Evolutionary conservation across 64 coral and sea anemone genomes (phyloP), one percentile per base, ranked within the genome.

Genomic region (Anthopleura sola): DNA sequence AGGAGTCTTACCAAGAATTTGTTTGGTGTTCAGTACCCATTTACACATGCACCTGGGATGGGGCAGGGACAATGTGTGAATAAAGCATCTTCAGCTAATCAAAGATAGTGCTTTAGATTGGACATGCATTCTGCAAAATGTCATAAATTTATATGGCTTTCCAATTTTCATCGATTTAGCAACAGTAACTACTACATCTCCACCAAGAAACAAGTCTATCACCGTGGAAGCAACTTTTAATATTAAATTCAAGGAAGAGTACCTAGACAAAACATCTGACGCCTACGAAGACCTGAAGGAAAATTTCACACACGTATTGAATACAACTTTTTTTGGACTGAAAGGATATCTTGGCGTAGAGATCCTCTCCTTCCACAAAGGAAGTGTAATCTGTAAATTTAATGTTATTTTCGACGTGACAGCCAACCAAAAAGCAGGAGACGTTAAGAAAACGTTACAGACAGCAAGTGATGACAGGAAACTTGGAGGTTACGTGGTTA

Each of bases 381-480:
- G 88, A 77, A 84, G 81, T 50, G 88, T 90, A 0, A 21, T 90
- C 10, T 90, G 88, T 49, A 82, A 90, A 46, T 90, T 90, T 36
- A 51, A 76, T 74, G 82, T 90, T 18, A 32, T 90, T 34, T 32
- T 71, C 28, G 34, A 71, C 13, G 13, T 34, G 66, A 32, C 66
- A 3, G 66, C 66, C 7, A 71, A 1, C 66, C 24, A 9, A 2
- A 71, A 71, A 0, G 66, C 1, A 3, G 31, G 34, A 31, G 66
- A 71, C 1, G 13, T 71, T 6, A 71, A 71, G 66, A 34, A 13
- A 3, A 71, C 66, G 11, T 12, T 71, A 29, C 29, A 32, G 31
- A 0, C 9, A 3, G 66, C 66, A 1, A 36, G 66, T 29, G 14
- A 71, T 2, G 15, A 13, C 28, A 20, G 29, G 5, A 24, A 62